A percentile compares a stretch with the other conserved stretches of the same genome.
These are phyloP conservation scores for Caenorhabditis afra DNA, from an alignment of 2,888 invertebrate species.

Conservation along the genomic window DNA sequence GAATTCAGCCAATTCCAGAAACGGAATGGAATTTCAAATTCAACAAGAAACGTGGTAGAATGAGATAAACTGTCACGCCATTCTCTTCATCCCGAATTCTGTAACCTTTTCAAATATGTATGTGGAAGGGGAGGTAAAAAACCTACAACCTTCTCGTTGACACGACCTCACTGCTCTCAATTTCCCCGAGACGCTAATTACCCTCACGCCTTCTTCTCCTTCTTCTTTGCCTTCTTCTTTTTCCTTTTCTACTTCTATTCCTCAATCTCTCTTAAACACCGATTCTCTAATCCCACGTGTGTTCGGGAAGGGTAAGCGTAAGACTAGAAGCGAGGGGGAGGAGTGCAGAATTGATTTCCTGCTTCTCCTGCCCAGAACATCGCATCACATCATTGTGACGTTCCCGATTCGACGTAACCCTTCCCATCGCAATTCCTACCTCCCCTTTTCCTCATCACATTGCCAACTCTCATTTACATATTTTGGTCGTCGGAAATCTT, in stretches of 20 bases:
- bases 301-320: too few relatives aligned
- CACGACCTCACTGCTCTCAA: not conserved
- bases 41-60: too few relatives aligned
- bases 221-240: not conserved
- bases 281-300: not conserved
- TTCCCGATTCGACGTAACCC: too few relatives aligned
- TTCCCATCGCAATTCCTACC: too few relatives aligned
- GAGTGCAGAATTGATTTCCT: not conserved
- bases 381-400: too few relatives aligned
- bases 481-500: conserved; percentile 38
- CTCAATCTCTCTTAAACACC: not conserved
- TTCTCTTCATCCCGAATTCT: not conserved
- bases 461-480: too few relatives aligned
- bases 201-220: too few relatives aligned
- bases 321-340: not conserved
- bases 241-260: conserved; percentile 1
- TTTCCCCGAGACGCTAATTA: too few relatives aligned
- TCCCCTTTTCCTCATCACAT: too few relatives aligned
- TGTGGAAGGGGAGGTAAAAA: not conserved
- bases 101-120: conserved; percentile 17
- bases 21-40: too few relatives aligned
- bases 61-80: conserved; percentile 2
- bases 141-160: not conserved
- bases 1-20: too few relatives aligned
- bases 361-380: too few relatives aligned